Evolutionary conservation across 1,140 invertebrate genomes (phyloP).

Genomic region (Micrasema minimum): DNA sequence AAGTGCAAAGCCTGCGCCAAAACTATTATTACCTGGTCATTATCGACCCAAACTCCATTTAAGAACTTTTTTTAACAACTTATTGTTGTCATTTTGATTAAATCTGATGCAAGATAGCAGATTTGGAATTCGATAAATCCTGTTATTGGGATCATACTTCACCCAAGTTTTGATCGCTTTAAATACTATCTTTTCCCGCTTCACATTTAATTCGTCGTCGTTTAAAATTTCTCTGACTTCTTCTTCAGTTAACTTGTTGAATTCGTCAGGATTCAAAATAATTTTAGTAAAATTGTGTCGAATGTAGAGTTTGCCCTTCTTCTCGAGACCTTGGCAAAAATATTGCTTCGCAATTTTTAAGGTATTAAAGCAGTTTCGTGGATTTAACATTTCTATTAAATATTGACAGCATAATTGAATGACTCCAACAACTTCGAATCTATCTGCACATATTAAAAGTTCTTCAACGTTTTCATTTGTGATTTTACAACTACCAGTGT

Average conservation of each 20-base stretch:
- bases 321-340: constrained; percentile 77
- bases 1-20: too few species aligned
- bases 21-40: constrained; percentile 75
- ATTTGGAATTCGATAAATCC: constrained; percentile 74
- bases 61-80: constrained; percentile 59
- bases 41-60: constrained; percentile 17
- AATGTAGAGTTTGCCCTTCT: constrained; percentile 75
- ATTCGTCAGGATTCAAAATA: constrained; percentile 75
- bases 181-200: constrained; percentile 69
- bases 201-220: constrained; percentile 79
- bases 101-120: constrained; percentile 84
- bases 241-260: constrained; percentile 74
- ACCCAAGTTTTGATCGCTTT: constrained; percentile 70
- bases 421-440: constrained; percentile 82
- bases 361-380: constrained; percentile 84
- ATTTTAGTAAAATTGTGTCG: constrained; percentile 80
- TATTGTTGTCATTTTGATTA: constrained; percentile 67
- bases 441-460: constrained; percentile 79
- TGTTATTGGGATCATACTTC: constrained; percentile 70
- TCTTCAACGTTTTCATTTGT: constrained; percentile 80
- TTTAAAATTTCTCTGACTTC: constrained; percentile 77
- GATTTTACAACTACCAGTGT: constrained; percentile 77
- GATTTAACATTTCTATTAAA: constrained; percentile 71
- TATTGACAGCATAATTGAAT: constrained; percentile 82
- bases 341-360: constrained; percentile 80